A percentile compares a stretch with the other conserved stretches of the same genome.
phyloP scores from a whole-genome alignment of 2,888 invertebrate species.

The Neuroscelio doddi region DNA sequence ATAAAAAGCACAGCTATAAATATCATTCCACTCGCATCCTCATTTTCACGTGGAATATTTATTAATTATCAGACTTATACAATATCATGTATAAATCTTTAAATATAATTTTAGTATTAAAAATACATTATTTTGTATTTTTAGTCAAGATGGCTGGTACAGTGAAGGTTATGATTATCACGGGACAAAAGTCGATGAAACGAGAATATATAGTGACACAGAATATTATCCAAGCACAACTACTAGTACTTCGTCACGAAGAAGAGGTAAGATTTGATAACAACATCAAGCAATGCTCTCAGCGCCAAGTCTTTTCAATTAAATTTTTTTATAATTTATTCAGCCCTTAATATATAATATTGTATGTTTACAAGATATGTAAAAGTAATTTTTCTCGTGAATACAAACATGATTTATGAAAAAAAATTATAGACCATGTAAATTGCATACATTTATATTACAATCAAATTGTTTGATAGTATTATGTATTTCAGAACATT shows the following conservation, averaged over 20 bases:
- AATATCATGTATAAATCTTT: no score
- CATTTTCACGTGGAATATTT: slow-evolving; percentile 9
- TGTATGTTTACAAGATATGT: no score
- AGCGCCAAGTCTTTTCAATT: no score
- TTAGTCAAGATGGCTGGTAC: slow-evolving; percentile 75
- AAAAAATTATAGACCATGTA: no score
- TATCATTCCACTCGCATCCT: slow-evolving; percentile 10
- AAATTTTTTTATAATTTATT: no score
- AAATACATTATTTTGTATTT: slow-evolving; percentile 57
- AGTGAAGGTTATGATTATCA: slow-evolving; percentile 74
- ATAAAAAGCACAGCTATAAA: slow-evolving; percentile 5
- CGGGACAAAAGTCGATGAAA: slow-evolving; percentile 71
- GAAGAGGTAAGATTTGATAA: slow-evolving; percentile 51
- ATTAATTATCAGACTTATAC: background rate
- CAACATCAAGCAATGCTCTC: no score
- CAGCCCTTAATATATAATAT: no score
- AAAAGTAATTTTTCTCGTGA: no score
- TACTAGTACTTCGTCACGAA: slow-evolving; percentile 60
- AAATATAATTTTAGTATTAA: slow-evolving; percentile 23
- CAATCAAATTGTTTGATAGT: no score
- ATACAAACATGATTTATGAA: no score
- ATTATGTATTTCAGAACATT: no score
- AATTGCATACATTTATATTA: no score
- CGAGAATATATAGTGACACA: slow-evolving; percentile 71
- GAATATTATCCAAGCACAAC: slow-evolving; percentile 71